Conservation (phyloP, 2,113 vertebrate species). For the Labrus mixtus region DNA sequence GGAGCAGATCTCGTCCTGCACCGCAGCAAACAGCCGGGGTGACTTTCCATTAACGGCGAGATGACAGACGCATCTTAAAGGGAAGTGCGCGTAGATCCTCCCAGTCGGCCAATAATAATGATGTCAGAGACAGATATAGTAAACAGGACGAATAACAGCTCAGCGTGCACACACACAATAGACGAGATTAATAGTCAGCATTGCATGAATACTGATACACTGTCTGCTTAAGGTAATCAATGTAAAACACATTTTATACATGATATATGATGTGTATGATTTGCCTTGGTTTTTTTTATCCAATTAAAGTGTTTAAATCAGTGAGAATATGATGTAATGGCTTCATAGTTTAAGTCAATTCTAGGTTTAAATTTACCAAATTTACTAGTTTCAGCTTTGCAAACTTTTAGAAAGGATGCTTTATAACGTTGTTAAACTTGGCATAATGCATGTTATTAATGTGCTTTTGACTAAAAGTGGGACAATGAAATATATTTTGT, state of each 20-base stretch:
- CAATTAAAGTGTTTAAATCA: too few relatives aligned
- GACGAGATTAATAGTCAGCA: background rate
- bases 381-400: too few relatives aligned
- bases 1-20: constrained; percentile 27
- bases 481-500: too few relatives aligned
- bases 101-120: constrained; percentile 63
- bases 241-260: background rate
- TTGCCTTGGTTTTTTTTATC: background rate
- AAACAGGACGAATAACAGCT: constrained; percentile 32
- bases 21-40: constrained; percentile 36
- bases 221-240: background rate
- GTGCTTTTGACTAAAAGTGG: too few relatives aligned
- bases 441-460: too few relatives aligned
- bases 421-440: too few relatives aligned
- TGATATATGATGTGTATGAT: background rate
- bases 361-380: background rate
- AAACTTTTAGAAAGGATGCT: too few relatives aligned
- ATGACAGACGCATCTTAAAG: constrained; percentile 81
- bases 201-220: background rate
- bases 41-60: constrained; percentile 59
- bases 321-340: too few relatives aligned
- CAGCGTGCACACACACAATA: constrained; percentile 28
- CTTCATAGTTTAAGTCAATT: too few relatives aligned
- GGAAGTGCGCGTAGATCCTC: constrained; percentile 63
- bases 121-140: constrained; percentile 64